phyloP scores from a whole-genome alignment of 2,797 vertebrate species.

The Pampus argenteus region DNA sequence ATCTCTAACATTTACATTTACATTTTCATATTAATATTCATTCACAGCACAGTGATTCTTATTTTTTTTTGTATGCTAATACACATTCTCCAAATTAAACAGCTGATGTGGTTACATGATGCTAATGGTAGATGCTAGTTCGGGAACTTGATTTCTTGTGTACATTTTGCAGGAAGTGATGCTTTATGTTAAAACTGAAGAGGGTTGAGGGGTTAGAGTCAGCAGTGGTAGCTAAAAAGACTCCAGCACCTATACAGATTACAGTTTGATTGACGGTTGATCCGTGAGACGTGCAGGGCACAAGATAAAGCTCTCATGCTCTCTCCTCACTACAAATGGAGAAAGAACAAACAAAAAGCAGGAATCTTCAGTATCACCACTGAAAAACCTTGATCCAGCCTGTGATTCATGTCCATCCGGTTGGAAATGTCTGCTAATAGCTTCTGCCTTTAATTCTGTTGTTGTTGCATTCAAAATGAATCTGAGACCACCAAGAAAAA shows the following conservation, averaged over 20 bases:
- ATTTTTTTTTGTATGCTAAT: too few relatives aligned
- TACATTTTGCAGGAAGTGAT: neutral
- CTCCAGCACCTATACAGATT: neutral
- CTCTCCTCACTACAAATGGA: constrained; percentile 5
- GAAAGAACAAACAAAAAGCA: constrained; percentile 27
- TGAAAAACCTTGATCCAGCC: constrained; percentile 21
- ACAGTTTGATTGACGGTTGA: constrained; percentile 27
- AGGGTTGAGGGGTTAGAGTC: neutral
- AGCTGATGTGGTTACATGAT: too few relatives aligned
- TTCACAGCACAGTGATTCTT: neutral
- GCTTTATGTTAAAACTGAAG: neutral
- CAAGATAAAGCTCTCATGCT: neutral
- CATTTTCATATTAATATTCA: neutral
- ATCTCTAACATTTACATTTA: neutral
- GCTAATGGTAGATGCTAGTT: neutral
- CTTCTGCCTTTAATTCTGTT: constrained; percentile 89
- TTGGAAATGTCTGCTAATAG: constrained; percentile 77
- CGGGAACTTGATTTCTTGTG: neutral
- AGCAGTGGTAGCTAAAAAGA: neutral
- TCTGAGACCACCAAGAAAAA: constrained; percentile 86
- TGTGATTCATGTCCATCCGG: constrained; percentile 64
- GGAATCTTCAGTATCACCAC: constrained; percentile 12
- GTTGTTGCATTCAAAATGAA: constrained; percentile 86
- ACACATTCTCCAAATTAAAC: neutral
- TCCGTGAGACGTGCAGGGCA: constrained; percentile 1